A percentile compares a stretch with the other conserved stretches of the same genome.
phyloP scores from a whole-genome alignment of 2,797 vertebrate genomes.

The Takifugu ocellatus region DNA sequence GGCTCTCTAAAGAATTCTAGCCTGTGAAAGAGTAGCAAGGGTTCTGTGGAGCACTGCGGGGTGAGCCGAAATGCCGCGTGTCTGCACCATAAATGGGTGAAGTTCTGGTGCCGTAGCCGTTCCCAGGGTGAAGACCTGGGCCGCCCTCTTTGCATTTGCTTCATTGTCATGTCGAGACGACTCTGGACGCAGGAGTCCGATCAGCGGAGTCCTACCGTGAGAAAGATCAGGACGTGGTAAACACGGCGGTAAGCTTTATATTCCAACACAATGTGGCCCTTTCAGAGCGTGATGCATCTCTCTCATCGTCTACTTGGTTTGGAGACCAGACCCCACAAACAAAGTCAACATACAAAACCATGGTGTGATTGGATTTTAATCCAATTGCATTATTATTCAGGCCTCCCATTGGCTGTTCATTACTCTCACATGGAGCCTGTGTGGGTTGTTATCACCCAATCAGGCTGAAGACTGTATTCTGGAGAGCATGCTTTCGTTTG shows the following conservation, averaged over 20 bases:
- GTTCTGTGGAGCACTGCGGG: conserved; percentile 33
- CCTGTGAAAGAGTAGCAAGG: conserved; percentile 38
- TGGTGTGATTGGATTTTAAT: conserved; percentile 78
- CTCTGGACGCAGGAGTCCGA: conserved; percentile 63
- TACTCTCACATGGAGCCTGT: conserved; percentile 74
- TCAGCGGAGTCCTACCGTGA: conserved; percentile 54
- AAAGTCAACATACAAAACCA: conserved; percentile 75
- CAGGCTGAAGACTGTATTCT: conserved; percentile 73
- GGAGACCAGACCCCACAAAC: conserved; percentile 74
- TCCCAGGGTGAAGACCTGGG: conserved; percentile 38
- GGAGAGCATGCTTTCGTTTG: conserved; percentile 75
- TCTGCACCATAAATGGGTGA: conserved; percentile 60
- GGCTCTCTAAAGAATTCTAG: conserved; percentile 55
- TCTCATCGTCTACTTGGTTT: conserved; percentile 67
- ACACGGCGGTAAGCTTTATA: conserved; percentile 69
- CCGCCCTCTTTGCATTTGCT: conserved; percentile 18
- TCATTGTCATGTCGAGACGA: conserved; percentile 29
- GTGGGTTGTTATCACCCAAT: conserved; percentile 75
- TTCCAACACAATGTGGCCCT: conserved; percentile 64
- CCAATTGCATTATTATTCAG: conserved; percentile 76
- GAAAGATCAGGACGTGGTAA: conserved; percentile 58
- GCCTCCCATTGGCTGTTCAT: conserved; percentile 78
- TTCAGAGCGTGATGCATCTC: conserved; percentile 63
- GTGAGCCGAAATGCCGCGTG: conserved; percentile 58
- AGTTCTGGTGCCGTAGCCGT: conserved; percentile 57